A percentile compares a stretch with the other conserved stretches of the same genome.
phyloP scores from a whole-genome alignment of 1,140 invertebrate species.

The Lanistes nyassanus region DNA sequence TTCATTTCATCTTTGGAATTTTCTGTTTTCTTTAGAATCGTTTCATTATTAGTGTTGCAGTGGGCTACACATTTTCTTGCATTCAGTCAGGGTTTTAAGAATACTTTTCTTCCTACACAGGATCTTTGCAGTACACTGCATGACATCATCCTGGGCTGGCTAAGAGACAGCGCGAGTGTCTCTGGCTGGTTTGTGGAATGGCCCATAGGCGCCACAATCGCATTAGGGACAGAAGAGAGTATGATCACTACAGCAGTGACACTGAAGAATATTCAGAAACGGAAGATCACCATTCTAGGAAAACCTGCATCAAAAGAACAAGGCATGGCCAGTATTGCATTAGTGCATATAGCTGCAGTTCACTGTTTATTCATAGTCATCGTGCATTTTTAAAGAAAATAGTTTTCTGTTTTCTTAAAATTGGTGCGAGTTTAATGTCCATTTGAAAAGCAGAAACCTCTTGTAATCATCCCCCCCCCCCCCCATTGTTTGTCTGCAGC shows the following conservation, averaged over 20 bases:
- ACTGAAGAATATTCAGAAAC: constrained; percentile 65
- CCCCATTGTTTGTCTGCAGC: constrained; percentile 42
- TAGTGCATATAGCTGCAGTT: not conserved
- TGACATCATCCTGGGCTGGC: no score
- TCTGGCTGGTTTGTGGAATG: constrained; percentile 28
- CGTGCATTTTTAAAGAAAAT: constrained; percentile 7
- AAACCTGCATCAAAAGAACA: constrained; percentile 65
- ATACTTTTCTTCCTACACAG: constrained; percentile 19
- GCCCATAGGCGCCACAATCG: constrained; percentile 34
- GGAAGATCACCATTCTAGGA: constrained; percentile 57
- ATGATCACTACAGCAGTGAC: constrained; percentile 65
- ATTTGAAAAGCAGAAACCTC: no score
- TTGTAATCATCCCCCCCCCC: no score
- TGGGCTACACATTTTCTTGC: no score
- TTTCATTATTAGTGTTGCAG: no score
- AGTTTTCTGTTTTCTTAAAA: constrained; percentile 1
- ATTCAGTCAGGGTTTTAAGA: not conserved
- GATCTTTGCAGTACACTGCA: not conserved
- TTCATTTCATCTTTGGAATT: no score
- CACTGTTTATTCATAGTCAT: not conserved
- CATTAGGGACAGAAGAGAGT: constrained; percentile 41
- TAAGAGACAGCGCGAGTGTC: not conserved
- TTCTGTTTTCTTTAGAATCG: no score
- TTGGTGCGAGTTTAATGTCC: no score
- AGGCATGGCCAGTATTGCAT: constrained; percentile 44